Evolutionary conservation across 2,888 invertebrate species (phyloP).

Genomic region (Ectemnius cavifrons): DNA sequence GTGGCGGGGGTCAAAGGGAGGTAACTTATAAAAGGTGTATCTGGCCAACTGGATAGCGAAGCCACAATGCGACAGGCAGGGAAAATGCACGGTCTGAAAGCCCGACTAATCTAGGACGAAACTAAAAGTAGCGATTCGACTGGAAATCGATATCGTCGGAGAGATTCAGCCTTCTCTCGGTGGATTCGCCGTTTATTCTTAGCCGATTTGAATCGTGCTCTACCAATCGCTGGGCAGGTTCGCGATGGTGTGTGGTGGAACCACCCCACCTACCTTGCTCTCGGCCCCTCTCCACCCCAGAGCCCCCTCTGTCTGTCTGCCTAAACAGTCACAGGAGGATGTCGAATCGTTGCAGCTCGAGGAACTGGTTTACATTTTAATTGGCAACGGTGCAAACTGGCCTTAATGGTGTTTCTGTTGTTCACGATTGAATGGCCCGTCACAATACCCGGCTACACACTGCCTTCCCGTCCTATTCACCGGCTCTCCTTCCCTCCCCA

Average conservation of each 20-base stretch:
- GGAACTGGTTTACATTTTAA: conserved; percentile 59
- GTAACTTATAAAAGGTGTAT: no score
- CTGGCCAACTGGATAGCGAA: no score
- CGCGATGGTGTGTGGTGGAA: no score
- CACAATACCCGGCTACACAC: conserved; percentile 41
- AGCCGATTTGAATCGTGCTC: conserved; percentile 19
- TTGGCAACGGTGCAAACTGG: conserved; percentile 52
- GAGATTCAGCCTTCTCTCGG: background rate
- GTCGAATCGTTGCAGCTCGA: conserved; percentile 44
- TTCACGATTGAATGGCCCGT: conserved; percentile 51
- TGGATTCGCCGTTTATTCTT: conserved; percentile 17
- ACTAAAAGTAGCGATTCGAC: conserved; percentile 14
- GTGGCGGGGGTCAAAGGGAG: no score
- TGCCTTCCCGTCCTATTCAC: conserved; percentile 55
- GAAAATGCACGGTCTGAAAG: no score
- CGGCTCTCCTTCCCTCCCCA: conserved; percentile 12
- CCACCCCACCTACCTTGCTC: no score
- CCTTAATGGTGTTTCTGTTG: conserved; percentile 62
- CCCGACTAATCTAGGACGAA: conserved; percentile 4
- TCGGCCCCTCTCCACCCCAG: no score
- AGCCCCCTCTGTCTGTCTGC: no score
- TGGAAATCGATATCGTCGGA: conserved; percentile 4
- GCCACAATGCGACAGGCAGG: no score
- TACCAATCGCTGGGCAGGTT: conserved; percentile 23
- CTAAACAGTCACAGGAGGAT: conserved; percentile 27